Percentiles rank a stretch among this genome's conserved stretches.
phyloP scores from a whole-genome alignment of 2,113 vertebrate species.

The Crotophaga sulcirostris region DNA sequence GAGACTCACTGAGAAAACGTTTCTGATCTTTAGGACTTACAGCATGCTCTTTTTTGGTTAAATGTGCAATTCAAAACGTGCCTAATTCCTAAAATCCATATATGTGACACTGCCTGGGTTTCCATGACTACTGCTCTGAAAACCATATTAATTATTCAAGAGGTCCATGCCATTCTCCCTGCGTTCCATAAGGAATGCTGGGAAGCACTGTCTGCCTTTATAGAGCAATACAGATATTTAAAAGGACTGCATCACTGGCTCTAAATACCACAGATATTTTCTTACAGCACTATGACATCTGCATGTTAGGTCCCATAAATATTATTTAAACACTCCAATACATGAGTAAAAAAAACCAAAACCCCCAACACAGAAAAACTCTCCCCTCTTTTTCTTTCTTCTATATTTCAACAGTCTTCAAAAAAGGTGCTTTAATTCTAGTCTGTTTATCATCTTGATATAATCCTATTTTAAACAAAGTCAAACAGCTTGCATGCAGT shows the following conservation, averaged over 20 bases:
- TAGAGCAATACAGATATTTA: conserved; percentile 69
- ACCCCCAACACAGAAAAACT: background rate
- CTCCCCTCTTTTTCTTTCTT: background rate
- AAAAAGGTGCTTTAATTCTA: conserved; percentile 49
- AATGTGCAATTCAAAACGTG: conserved; percentile 75
- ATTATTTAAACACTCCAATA: conserved; percentile 60
- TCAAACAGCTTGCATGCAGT: conserved; percentile 18
- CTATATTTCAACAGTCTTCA: conserved; percentile 23
- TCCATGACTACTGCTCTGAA: conserved; percentile 83
- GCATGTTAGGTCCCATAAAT: conserved; percentile 41
- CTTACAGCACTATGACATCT: conserved; percentile 42
- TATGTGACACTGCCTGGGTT: conserved; percentile 77
- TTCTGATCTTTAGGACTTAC: conserved; percentile 34
- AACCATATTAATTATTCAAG: conserved; percentile 85
- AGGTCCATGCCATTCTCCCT: conserved; percentile 76
- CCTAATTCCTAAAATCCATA: conserved; percentile 80
- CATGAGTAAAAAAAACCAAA: background rate
- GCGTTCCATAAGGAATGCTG: conserved; percentile 74
- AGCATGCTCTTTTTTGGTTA: conserved; percentile 61
- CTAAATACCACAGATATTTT: conserved; percentile 65
- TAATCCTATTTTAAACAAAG: conserved; percentile 65
- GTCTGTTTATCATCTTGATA: conserved; percentile 25
- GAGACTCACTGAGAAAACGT: background rate
- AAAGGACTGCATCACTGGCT: conserved; percentile 54
- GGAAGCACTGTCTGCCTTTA: conserved; percentile 66